These are phyloP conservation scores for Psilopogon haemacephalus DNA, from an alignment of 2,113 vertebrate genomes.

Conservation along the genomic window DNA sequence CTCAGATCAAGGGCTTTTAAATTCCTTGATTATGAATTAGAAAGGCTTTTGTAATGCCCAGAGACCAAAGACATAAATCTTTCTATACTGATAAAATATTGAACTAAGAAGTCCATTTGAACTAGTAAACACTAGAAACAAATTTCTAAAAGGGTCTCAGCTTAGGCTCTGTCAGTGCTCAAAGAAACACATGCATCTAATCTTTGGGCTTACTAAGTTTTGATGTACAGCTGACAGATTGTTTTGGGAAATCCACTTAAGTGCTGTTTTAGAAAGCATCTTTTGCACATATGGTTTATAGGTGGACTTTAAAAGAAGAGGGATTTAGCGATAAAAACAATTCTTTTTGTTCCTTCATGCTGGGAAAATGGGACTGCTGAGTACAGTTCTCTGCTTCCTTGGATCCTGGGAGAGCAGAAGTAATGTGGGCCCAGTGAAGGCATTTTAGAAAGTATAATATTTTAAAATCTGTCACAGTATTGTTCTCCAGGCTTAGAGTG, in stretches of 20 bases:
- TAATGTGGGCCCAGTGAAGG: background rate
- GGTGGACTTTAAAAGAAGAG: background rate
- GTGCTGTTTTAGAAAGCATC: background rate
- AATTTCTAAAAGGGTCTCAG: background rate
- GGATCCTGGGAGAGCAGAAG: background rate
- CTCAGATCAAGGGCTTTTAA: conserved; percentile 51
- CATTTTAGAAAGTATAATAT: background rate
- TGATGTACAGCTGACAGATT: background rate
- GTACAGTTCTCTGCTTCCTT: background rate
- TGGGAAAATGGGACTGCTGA: background rate
- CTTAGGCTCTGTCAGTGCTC: background rate
- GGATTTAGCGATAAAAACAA: background rate
- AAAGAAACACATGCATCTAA: background rate
- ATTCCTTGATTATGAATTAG: conserved; percentile 2
- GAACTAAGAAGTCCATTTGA: background rate
- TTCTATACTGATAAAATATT: conserved; percentile 18
- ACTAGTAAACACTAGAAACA: background rate
- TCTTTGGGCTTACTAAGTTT: background rate
- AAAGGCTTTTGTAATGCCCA: conserved; percentile 21
- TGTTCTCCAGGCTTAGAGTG: background rate
- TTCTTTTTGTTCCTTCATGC: background rate
- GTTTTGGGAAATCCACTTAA: background rate
- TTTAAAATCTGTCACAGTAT: background rate
- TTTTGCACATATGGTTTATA: background rate
- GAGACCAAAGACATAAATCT: conserved; percentile 6